These are phyloP conservation scores for Glaucomys volans DNA, from an alignment of 2,113 vertebrate genomes.

Conservation along the genomic window DNA sequence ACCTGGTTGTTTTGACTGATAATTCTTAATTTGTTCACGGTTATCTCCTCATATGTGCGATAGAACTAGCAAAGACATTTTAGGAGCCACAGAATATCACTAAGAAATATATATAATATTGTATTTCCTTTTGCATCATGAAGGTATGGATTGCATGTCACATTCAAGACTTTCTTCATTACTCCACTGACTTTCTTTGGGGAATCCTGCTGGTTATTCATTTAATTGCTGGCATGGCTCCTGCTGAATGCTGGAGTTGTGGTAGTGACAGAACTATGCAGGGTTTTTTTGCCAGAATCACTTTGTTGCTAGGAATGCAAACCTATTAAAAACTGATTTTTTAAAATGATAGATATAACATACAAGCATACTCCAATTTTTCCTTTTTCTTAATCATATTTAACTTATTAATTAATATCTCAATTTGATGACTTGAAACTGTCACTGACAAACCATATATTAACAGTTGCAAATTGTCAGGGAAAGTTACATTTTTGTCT, in stretches of 20 bases:
- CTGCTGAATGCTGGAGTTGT: neutral
- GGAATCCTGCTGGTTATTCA: conserved; percentile 62
- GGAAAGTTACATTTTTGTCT: conserved; percentile 70
- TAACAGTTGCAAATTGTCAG: conserved; percentile 67
- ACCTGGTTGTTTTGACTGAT: neutral
- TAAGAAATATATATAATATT: neutral
- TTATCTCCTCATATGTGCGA: neutral
- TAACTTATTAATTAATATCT: conserved; percentile 57
- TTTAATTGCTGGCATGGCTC: conserved; percentile 59
- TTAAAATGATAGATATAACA: neutral
- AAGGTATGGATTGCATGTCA: conserved; percentile 38
- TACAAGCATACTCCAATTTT: neutral
- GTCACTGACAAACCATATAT: neutral
- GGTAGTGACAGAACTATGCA: neutral
- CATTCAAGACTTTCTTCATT: conserved; percentile 24
- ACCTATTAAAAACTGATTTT: neutral
- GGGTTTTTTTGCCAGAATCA: neutral
- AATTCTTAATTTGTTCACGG: neutral
- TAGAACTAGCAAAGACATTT: neutral
- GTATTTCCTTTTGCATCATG: conserved; percentile 29
- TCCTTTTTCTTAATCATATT: conserved; percentile 26
- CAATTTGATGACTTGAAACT: conserved; percentile 46
- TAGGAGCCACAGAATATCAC: neutral
- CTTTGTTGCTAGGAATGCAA: neutral
- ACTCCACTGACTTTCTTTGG: conserved; percentile 55